Percentiles rank a stretch among this genome's conserved stretches.
These are phyloP conservation scores for Acleris cristana DNA, from an alignment of 2,888 invertebrate species.

Conservation along the genomic window DNA sequence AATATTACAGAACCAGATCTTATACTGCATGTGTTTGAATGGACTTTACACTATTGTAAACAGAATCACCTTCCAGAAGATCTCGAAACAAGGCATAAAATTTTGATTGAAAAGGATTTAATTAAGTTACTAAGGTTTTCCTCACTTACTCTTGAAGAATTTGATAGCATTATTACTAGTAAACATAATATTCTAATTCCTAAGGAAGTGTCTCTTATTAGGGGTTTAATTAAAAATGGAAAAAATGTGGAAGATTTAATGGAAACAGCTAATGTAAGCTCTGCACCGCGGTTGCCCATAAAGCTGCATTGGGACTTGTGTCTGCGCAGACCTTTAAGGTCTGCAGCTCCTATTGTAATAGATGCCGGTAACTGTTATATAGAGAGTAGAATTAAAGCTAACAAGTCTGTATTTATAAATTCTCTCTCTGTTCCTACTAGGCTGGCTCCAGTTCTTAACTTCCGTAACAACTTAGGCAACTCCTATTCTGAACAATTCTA, in stretches of 20 bases:
- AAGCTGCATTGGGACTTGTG: conserved; percentile 71
- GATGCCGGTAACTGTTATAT: conserved; percentile 63
- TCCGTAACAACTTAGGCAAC: conserved; percentile 60
- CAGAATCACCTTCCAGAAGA: conserved; percentile 64
- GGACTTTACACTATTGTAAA: conserved; percentile 81
- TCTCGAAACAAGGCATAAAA: conserved; percentile 70
- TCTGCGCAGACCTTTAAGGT: conserved; percentile 67
- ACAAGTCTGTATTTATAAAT: conserved; percentile 75
- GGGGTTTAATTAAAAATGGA: conserved; percentile 46
- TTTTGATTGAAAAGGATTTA: conserved; percentile 70
- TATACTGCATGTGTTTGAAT: conserved; percentile 79
- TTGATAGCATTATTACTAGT: conserved; percentile 63
- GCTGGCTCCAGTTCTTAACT: conserved; percentile 68
- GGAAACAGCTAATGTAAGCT: conserved; percentile 42
- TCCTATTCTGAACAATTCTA: conserved; percentile 72
- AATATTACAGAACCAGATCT: conserved; percentile 81
- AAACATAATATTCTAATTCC: conserved; percentile 64
- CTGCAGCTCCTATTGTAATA: conserved; percentile 70
- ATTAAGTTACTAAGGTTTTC: conserved; percentile 75
- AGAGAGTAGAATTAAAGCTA: conserved; percentile 66
- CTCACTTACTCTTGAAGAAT: conserved; percentile 63
- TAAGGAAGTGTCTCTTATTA: conserved; percentile 57
- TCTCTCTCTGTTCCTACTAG: conserved; percentile 74
- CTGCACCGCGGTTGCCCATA: conserved; percentile 58
- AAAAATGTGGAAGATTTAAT: conserved; percentile 44